Conservation (phyloP, 2,797 vertebrate species). For the Halcyon badia region DNA sequence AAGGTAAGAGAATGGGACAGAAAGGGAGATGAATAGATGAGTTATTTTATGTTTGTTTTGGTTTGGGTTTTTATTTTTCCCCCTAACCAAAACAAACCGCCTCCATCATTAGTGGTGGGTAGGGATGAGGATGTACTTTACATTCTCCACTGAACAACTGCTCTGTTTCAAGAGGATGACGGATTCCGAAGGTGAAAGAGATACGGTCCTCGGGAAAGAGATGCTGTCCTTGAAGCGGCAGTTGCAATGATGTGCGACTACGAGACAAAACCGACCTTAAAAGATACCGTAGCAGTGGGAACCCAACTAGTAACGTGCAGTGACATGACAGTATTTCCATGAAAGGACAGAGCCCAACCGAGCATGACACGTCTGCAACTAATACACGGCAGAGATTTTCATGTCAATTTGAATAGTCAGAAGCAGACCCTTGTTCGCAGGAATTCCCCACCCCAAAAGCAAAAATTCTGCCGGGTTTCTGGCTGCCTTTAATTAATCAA, state of each 20-base stretch:
- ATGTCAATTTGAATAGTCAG: neutral
- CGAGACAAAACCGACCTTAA: neutral
- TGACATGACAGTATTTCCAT: neutral
- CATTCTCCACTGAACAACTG: neutral
- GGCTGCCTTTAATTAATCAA: neutral
- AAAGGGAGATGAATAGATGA: neutral
- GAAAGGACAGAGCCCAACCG: fast-evolving
- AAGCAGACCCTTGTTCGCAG: neutral
- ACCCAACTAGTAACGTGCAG: neutral
- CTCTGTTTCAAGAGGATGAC: constrained; percentile 22
- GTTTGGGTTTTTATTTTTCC: too few relatives aligned
- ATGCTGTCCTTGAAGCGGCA: constrained; percentile 18
- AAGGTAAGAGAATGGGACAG: neutral
- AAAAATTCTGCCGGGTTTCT: neutral
- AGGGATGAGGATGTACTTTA: neutral
- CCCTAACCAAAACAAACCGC: neutral
- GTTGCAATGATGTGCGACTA: neutral
- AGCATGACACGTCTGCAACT: neutral
- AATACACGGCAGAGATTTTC: neutral
- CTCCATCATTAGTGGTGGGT: fast-evolving
- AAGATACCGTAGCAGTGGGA: neutral
- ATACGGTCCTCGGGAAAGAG: neutral
- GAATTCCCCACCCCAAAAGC: neutral
- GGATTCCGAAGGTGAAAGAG: constrained; percentile 25
- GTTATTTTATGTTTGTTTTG: too few relatives aligned